Evolutionary conservation across 30 jellyfish, hydroid and myxozoan genomes (phyloP).

Genomic region (Hydra vulgaris): DNA sequence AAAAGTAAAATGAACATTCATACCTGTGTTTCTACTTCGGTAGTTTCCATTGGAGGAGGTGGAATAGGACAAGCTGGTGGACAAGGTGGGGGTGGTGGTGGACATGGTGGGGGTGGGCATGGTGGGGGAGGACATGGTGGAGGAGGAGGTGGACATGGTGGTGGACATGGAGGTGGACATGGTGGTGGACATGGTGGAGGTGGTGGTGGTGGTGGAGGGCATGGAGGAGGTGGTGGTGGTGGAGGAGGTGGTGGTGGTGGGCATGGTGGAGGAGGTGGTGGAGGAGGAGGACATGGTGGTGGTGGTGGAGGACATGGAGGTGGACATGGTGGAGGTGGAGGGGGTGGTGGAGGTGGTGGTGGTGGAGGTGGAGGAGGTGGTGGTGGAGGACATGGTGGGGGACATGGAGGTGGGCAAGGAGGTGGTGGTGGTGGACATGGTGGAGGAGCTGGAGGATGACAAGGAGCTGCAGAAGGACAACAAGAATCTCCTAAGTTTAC

Average conservation of each 20-base stretch:
- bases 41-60: slow-evolving; percentile 97
- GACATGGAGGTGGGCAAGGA: slow-evolving; percentile 37
- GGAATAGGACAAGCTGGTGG: slow-evolving; percentile 72
- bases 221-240: slow-evolving; percentile 78
- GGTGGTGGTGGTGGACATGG: slow-evolving; percentile 27
- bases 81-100: slow-evolving; percentile 74
- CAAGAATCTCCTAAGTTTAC: slow-evolving; percentile 16
- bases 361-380: slow-evolving; percentile 43
- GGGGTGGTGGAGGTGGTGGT: slow-evolving; percentile 55
- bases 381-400: slow-evolving; percentile 29
- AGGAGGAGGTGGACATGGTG: slow-evolving; percentile 67
- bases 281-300: slow-evolving; percentile 71
- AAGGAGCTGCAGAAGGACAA: neutral
- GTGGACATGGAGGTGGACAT: slow-evolving; percentile 67
- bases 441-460: slow-evolving; percentile 54
- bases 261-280: slow-evolving; percentile 67
- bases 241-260: slow-evolving; percentile 82
- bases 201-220: slow-evolving; percentile 73
- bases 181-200: slow-evolving; percentile 73
- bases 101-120: slow-evolving; percentile 75
- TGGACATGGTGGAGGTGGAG: slow-evolving; percentile 70
- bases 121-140: slow-evolving; percentile 88
- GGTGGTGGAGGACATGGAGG: slow-evolving; percentile 66
- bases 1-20: neutral
- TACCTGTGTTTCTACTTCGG: slow-evolving; percentile 93